These are phyloP conservation scores for Pangasius krempfi DNA, from an alignment of 2,797 vertebrate genomes.

Conservation along the genomic window DNA sequence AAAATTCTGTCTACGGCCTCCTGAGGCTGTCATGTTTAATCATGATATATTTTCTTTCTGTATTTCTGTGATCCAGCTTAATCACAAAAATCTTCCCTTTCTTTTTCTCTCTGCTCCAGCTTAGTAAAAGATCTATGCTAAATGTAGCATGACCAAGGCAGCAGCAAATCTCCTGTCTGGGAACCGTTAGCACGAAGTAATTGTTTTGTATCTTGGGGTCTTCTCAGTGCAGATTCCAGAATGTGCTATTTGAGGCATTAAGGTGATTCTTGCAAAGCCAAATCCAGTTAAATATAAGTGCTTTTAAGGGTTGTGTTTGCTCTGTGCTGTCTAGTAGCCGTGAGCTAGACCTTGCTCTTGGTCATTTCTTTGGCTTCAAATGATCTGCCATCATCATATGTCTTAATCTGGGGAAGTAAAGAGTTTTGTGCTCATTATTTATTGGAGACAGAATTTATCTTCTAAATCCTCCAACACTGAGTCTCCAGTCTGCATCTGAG, in stretches of 20 bases:
- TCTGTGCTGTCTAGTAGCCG: constrained; percentile 6
- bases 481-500: constrained; percentile 39
- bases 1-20: neutral
- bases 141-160: constrained; percentile 54
- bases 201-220: constrained; percentile 55
- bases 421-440: constrained; percentile 20
- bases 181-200: constrained; percentile 60
- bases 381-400: neutral
- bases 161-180: constrained; percentile 37
- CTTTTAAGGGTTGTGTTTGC: constrained; percentile 37
- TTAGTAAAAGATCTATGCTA: constrained; percentile 41
- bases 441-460: constrained; percentile 14
- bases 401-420: constrained; percentile 2
- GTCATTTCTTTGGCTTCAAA: constrained; percentile 15
- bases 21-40: constrained; percentile 37
- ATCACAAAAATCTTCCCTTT: constrained; percentile 29
- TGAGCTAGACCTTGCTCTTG: neutral
- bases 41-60: constrained; percentile 28
- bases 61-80: constrained; percentile 6
- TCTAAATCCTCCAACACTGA: constrained; percentile 34
- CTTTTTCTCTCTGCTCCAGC: constrained; percentile 37
- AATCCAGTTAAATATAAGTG: constrained; percentile 45
- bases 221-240: constrained; percentile 34
- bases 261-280: constrained; percentile 44
- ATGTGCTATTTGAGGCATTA: constrained; percentile 51